phyloP scores from a whole-genome alignment of 2,113 vertebrate species.

The Odontesthes bonariensis region DNA sequence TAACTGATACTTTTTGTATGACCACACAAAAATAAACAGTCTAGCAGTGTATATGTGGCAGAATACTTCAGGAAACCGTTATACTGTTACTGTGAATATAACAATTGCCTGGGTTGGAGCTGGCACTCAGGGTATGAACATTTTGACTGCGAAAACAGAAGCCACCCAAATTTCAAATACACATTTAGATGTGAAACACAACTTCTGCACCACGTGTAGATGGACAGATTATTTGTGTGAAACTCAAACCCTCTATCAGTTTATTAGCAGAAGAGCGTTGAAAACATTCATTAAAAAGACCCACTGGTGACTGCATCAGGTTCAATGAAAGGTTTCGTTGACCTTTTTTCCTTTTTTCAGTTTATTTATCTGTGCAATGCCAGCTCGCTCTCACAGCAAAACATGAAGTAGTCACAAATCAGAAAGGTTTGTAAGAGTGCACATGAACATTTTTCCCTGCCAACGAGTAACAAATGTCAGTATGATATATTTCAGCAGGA shows the following conservation, averaged over 20 bases:
- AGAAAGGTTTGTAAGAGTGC: background rate
- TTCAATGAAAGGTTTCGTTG: background rate
- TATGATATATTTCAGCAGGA: background rate
- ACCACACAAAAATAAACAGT: conserved; percentile 76
- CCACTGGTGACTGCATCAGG: background rate
- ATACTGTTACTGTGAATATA: conserved; percentile 31
- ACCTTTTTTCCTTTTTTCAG: background rate
- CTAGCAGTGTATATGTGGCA: conserved; percentile 63
- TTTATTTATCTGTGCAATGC: conserved; percentile 4
- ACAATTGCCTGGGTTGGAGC: conserved; percentile 15
- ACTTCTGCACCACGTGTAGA: background rate
- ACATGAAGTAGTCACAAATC: no score
- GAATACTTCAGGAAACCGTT: conserved; percentile 29
- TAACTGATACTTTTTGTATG: conserved; percentile 60
- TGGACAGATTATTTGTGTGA: background rate
- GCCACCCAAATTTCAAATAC: conserved; percentile 25
- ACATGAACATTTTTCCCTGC: background rate
- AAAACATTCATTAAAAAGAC: conserved; percentile 4
- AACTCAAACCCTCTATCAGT: background rate
- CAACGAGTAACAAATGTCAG: no score
- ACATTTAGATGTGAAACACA: conserved; percentile 20
- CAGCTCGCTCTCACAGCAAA: background rate
- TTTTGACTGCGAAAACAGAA: conserved; percentile 36
- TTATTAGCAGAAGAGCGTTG: background rate
- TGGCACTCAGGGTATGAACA: conserved; percentile 22